A percentile compares a stretch with the other conserved stretches of the same genome.
These are phyloP conservation scores for Caenorhabditis becei DNA, from an alignment of 2,888 invertebrate species.

Conservation along the genomic window DNA sequence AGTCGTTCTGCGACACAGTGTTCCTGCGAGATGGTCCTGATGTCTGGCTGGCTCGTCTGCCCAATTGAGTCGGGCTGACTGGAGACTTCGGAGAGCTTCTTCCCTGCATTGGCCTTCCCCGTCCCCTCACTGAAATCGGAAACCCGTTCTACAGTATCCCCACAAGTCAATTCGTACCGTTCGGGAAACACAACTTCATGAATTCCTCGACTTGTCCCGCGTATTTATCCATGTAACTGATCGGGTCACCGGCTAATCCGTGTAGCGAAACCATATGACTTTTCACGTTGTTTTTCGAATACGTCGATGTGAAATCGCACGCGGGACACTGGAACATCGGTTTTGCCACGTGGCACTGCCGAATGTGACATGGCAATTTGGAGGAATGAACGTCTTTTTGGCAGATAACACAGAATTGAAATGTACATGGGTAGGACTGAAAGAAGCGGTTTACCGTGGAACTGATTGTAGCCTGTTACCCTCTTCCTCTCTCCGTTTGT, in stretches of 20 bases:
- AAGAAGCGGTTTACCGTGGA: constrained; percentile 31
- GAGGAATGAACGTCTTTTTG: constrained; percentile 81
- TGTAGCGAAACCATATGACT: constrained; percentile 81
- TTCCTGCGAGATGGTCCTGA: constrained; percentile 21
- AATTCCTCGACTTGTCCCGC: constrained; percentile 81
- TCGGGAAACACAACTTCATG: constrained; percentile 81
- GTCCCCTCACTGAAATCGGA: constrained; percentile 76
- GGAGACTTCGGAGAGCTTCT: constrained; percentile 68
- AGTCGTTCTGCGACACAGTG: constrained; percentile 52
- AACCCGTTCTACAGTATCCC: background rate
- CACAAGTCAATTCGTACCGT: constrained; percentile 59
- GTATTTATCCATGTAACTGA: constrained; percentile 81
- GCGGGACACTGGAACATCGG: constrained; percentile 81
- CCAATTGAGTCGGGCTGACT: constrained; percentile 54
- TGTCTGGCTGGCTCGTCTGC: constrained; percentile 42
- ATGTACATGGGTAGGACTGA: constrained; percentile 80
- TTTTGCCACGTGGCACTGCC: constrained; percentile 81
- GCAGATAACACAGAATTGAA: constrained; percentile 80
- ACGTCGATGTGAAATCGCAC: constrained; percentile 81
- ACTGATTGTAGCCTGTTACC: constrained; percentile 32
- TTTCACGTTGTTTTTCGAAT: constrained; percentile 81
- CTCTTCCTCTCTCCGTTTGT: constrained; percentile 56
- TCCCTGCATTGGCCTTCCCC: constrained; percentile 80
- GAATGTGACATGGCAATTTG: constrained; percentile 81
- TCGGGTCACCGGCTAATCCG: constrained; percentile 80